Percentiles rank a stretch among this genome's conserved stretches.
Evolutionary conservation across 2,888 invertebrate species (phyloP).

Genomic region (Pterobdella sp.): DNA sequence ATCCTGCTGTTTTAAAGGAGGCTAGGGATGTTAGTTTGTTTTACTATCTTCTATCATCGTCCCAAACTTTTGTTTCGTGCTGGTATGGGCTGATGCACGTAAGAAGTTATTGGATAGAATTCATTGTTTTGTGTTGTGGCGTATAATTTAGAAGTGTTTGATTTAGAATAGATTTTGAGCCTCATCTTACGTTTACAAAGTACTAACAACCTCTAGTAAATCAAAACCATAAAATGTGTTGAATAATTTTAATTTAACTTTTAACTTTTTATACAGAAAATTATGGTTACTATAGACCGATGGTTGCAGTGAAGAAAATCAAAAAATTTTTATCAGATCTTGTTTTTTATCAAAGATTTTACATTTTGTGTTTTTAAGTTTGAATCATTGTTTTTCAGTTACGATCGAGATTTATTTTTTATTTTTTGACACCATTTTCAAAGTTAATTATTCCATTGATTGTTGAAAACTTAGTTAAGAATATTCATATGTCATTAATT

Average conservation of each 20-base stretch:
- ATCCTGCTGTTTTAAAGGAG: slow-evolving; percentile 34
- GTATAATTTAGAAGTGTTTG: background rate
- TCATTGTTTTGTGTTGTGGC: too few species aligned
- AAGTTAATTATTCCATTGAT: too few species aligned
- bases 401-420: too few species aligned
- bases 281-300: slow-evolving; percentile 13
- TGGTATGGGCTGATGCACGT: background rate
- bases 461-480: too few species aligned
- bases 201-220: background rate
- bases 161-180: background rate
- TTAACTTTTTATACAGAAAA: slow-evolving; percentile 10
- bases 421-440: too few species aligned
- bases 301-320: slow-evolving; percentile 10
- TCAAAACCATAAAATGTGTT: background rate
- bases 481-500: too few species aligned
- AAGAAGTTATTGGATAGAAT: background rate
- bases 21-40: slow-evolving; percentile 39
- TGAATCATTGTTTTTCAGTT: too few species aligned
- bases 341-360: too few species aligned
- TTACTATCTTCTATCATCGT: background rate
- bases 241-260: background rate
- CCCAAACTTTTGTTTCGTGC: too few species aligned
- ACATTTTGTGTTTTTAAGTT: too few species aligned
- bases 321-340: too few species aligned
- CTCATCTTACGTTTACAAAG: background rate